These are phyloP conservation scores for Engraulis encrasicolus DNA, from an alignment of 2,113 vertebrate genomes.

Conservation along the genomic window DNA sequence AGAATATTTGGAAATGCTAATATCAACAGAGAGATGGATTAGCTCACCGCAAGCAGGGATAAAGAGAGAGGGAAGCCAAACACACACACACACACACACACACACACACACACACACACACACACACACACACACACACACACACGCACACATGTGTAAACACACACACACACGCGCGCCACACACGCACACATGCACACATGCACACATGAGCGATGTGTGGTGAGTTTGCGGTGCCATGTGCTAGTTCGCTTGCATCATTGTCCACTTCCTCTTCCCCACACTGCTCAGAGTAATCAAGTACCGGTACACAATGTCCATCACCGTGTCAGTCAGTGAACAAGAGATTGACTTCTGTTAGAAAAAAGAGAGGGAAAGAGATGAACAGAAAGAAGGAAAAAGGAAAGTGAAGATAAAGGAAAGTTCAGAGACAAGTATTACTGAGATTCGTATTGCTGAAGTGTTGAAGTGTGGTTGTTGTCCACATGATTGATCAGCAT, in stretches of 20 bases:
- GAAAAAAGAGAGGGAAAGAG: not conserved
- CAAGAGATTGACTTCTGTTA: not conserved
- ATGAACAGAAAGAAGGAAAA: not conserved
- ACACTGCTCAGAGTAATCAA: not conserved
- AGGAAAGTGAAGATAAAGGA: not conserved
- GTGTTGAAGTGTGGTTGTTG: too few species aligned
- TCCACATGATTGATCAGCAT: not conserved
- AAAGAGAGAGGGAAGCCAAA: too few species aligned
- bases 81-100: not conserved
- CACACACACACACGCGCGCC: conserved; percentile 9
- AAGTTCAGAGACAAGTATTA: not conserved
- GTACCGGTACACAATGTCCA: not conserved
- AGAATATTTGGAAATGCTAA: conserved; percentile 14
- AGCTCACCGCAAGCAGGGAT: not conserved
- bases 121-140: not conserved
- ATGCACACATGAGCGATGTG: not conserved
- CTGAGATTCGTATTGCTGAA: too few species aligned
- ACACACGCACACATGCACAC: conserved; percentile 1
- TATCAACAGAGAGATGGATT: not conserved
- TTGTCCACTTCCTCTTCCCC: not conserved
- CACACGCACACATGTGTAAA: not conserved
- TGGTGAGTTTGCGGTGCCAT: not conserved
- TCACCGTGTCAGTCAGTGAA: not conserved
- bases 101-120: not conserved
- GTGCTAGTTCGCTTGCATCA: not conserved